These are phyloP conservation scores for Agelastica alni DNA, from an alignment of 2,888 invertebrate genomes.

Conservation along the genomic window DNA sequence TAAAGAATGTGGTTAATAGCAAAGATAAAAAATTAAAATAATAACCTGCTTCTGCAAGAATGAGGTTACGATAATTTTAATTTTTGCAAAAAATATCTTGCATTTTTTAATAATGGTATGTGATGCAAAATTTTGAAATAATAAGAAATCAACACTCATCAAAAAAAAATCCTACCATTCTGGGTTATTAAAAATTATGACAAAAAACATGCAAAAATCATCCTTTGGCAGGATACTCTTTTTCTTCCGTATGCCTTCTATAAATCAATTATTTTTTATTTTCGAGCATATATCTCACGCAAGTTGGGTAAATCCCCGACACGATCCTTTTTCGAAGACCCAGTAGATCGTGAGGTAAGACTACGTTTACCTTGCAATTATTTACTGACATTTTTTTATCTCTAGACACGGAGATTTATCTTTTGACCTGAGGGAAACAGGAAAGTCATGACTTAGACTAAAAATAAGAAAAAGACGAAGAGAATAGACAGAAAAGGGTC, in stretches of 20 bases:
- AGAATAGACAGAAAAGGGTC: constrained; percentile 13
- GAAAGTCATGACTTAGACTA: constrained; percentile 18
- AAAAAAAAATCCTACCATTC: too few species aligned
- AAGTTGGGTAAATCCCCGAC: constrained; percentile 6
- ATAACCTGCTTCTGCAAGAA: too few species aligned
- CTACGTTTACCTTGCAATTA: constrained; percentile 26
- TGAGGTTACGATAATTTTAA: too few species aligned
- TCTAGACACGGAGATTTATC: constrained; percentile 24
- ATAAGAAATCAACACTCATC: too few species aligned
- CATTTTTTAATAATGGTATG: too few species aligned
- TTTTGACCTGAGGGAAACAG: constrained; percentile 19
- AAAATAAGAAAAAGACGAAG: constrained; percentile 11
- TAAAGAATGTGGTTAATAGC: too few species aligned
- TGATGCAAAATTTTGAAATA: too few species aligned
- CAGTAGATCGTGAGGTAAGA: constrained; percentile 26
- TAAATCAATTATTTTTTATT: constrained; percentile 4
- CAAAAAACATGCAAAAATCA: background rate
- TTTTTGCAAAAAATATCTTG: too few species aligned
- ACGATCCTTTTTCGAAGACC: constrained; percentile 23
- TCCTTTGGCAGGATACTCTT: background rate
- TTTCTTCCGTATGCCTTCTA: background rate
- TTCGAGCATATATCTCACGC: background rate
- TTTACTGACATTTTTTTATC: constrained; percentile 28
- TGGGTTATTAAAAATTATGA: too few species aligned
- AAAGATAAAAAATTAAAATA: too few species aligned